Evolutionary conservation across 1,140 invertebrate species (phyloP).

Genomic region (Penaeus japonicus): DNA sequence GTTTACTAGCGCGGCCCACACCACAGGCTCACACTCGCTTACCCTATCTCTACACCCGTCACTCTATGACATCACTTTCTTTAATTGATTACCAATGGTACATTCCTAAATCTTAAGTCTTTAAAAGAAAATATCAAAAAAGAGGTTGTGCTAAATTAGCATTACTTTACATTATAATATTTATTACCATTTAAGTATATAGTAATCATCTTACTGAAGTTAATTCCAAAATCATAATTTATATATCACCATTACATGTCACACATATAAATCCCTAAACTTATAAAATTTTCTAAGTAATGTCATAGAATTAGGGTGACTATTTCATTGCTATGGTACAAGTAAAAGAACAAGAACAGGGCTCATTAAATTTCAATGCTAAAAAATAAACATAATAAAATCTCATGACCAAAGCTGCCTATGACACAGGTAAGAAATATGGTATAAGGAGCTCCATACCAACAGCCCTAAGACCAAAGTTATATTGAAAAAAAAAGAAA

Average conservation of each 20-base stretch:
- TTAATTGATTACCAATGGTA: background rate
- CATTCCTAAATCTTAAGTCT: background rate
- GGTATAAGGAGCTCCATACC: constrained; percentile 6
- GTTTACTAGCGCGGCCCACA: constrained; percentile 51
- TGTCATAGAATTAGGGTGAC: constrained; percentile 41
- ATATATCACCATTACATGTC: too few species aligned
- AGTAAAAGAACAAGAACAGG: constrained; percentile 46
- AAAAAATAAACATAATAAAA: constrained; percentile 49
- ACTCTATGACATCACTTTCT: constrained; percentile 11
- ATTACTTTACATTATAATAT: too few species aligned
- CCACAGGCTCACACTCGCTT: constrained; percentile 27
- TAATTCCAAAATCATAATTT: too few species aligned
- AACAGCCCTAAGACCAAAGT: constrained; percentile 2
- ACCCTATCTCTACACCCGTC: constrained; percentile 25
- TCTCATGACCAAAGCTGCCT: constrained; percentile 29
- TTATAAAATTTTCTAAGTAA: constrained; percentile 20
- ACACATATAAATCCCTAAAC: background rate
- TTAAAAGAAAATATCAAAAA: too few species aligned
- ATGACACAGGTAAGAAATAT: constrained; percentile 9
- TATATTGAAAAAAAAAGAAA: constrained; percentile 24
- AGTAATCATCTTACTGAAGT: too few species aligned
- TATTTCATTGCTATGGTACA: constrained; percentile 46
- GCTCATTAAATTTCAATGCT: constrained; percentile 49
- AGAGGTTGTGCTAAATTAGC: too few species aligned
- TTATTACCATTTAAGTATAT: too few species aligned